A percentile compares a stretch with the other conserved stretches of the same genome.
These are phyloP conservation scores for Psilanteris sp. DNA, from an alignment of 1,140 invertebrate genomes.

Conservation along the genomic window DNA sequence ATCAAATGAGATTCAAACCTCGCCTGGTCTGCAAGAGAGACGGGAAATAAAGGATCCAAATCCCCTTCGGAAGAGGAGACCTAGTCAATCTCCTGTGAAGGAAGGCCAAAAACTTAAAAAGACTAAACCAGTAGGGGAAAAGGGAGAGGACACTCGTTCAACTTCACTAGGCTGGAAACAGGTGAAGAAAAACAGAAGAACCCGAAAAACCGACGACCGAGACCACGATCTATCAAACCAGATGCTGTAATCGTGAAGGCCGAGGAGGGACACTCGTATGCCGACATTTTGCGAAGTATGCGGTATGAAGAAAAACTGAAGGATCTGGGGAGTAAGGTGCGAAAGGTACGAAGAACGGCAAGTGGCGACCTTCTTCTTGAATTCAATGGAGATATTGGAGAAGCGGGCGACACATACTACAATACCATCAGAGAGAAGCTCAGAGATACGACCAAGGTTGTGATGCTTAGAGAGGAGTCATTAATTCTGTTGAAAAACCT, in stretches of 20 bases:
- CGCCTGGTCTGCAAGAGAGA: too few species aligned
- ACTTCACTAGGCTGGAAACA: too few species aligned
- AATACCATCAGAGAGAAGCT: background rate
- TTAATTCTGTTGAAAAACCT: background rate
- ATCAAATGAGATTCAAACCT: too few species aligned
- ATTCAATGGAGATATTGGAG: background rate
- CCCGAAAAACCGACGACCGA: background rate
- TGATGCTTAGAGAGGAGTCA: background rate
- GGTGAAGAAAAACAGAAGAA: background rate
- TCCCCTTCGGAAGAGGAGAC: too few species aligned
- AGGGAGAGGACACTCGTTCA: too few species aligned
- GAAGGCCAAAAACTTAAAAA: too few species aligned
- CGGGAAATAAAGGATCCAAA: too few species aligned
- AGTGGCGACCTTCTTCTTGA: constrained; percentile 1
- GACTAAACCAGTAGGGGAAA: too few species aligned
- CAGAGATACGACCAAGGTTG: background rate
- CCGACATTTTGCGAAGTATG: too few species aligned
- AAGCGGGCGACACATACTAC: background rate
- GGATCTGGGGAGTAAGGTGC: background rate
- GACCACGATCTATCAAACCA: background rate
- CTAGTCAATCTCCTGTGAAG: too few species aligned
- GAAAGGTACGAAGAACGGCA: background rate
- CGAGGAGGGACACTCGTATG: constrained; percentile 1
- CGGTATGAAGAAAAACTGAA: constrained; percentile 6
- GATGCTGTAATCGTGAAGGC: background rate